Evolutionary conservation across 2,888 invertebrate genomes (phyloP).

Genomic region (Tricholauxania praeusta): DNA sequence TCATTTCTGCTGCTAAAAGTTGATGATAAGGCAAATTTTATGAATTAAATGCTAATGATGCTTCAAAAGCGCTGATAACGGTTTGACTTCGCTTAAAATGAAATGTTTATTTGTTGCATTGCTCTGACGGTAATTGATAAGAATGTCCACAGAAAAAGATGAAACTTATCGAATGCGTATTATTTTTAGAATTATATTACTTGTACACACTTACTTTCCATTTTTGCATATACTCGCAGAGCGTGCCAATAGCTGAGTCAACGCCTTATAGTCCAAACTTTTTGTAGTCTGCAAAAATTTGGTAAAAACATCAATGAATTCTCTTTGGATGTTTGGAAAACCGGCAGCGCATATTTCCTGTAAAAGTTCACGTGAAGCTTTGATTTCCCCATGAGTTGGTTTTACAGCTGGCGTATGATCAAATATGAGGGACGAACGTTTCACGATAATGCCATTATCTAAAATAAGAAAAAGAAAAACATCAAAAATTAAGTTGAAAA

Average conservation of each 20-base stretch:
- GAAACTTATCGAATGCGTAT: background rate
- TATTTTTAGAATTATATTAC: background rate
- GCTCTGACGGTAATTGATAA: background rate
- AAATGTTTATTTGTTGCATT: background rate
- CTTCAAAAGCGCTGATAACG: background rate
- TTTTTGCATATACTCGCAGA: conserved; percentile 75
- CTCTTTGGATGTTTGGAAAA: conserved; percentile 73
- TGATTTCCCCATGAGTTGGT: conserved; percentile 78
- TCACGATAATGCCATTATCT: conserved; percentile 64
- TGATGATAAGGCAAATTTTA: conserved; percentile 12
- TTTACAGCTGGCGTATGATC: conserved; percentile 78
- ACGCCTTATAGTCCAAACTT: conserved; percentile 76
- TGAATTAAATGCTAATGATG: conserved; percentile 7
- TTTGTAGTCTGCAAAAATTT: conserved; percentile 77
- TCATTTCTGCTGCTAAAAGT: background rate
- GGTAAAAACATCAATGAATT: conserved; percentile 75
- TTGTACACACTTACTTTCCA: conserved; percentile 75
- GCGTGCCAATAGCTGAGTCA: conserved; percentile 75
- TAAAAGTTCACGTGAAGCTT: conserved; percentile 77
- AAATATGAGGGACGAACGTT: conserved; percentile 77
- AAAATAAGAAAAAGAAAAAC: conserved; percentile 3
- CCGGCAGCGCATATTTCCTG: conserved; percentile 76
- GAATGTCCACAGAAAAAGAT: background rate
- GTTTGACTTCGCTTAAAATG: background rate
- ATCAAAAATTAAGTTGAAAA: background rate